These are phyloP conservation scores for Formica aserva DNA, from an alignment of 2,888 invertebrate genomes.

Conservation along the genomic window DNA sequence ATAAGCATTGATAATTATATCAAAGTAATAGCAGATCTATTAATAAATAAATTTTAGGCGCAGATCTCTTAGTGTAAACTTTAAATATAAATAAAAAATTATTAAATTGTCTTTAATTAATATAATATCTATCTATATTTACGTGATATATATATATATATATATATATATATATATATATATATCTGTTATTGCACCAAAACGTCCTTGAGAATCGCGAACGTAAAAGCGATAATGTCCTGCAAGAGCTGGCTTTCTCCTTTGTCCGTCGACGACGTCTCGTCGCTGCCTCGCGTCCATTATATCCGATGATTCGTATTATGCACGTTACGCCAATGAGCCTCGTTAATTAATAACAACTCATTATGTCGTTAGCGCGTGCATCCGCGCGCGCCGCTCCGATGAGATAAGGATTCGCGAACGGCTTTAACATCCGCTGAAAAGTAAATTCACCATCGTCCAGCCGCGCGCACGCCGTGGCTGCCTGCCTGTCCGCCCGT, in stretches of 20 bases:
- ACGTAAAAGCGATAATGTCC: conserved; percentile 31
- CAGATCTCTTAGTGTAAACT: not conserved
- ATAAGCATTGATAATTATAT: not conserved
- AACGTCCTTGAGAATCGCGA: conserved; percentile 29
- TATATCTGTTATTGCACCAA: not conserved
- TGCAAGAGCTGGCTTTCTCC: conserved; percentile 22
- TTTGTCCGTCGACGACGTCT: conserved; percentile 26
- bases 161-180: not conserved
- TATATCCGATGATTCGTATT: conserved; percentile 61
- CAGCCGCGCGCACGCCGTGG: conserved; percentile 29
- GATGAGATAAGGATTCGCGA: conserved; percentile 72
- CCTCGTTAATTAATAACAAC: conserved; percentile 61
- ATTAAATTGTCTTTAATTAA: not conserved
- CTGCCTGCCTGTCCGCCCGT: conserved; percentile 56
- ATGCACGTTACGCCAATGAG: conserved; percentile 53
- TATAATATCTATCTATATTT: not conserved
- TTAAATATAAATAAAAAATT: not conserved
- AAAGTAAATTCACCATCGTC: conserved; percentile 76
- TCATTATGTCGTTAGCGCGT: conserved; percentile 58
- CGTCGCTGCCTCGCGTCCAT: conserved; percentile 46
- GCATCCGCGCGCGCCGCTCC: conserved; percentile 38
- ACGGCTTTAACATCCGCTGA: conserved; percentile 52
- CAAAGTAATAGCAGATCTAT: not conserved
- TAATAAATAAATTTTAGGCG: not conserved
- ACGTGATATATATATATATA: too few species aligned